A percentile compares a stretch with the other conserved stretches of the same genome.
Conservation (phyloP, 1,140 invertebrate genomes). For the Megathymus violae region DNA sequence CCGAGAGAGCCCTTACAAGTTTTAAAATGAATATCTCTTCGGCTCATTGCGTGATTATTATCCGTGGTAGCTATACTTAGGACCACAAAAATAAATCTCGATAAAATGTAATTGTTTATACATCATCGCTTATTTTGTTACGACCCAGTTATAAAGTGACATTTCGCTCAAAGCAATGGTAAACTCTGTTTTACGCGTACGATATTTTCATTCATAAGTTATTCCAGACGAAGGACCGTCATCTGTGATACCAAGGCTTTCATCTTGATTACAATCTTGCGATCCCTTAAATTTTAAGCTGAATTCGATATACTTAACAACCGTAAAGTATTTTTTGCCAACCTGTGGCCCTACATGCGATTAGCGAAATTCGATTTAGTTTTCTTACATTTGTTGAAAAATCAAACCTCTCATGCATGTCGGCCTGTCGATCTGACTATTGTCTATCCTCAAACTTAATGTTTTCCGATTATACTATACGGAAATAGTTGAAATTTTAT, state of each 20-base stretch:
- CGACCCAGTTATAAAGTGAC: background rate
- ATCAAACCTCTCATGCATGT: too few relatives aligned
- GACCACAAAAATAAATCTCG: background rate
- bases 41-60: conserved; percentile 29
- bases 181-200: background rate
- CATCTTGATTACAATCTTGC: conserved; percentile 26
- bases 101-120: background rate
- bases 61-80: background rate
- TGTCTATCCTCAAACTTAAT: too few relatives aligned
- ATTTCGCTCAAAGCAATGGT: conserved; percentile 1
- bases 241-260: conserved; percentile 20
- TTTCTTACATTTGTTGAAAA: too few relatives aligned
- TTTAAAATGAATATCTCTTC: conserved; percentile 37
- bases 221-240: background rate
- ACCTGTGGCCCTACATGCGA: conserved; percentile 11
- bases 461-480: too few relatives aligned
- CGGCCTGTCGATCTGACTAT: too few relatives aligned
- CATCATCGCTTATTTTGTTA: conserved; percentile 11
- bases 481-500: too few relatives aligned
- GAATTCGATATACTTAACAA: conserved; percentile 22
- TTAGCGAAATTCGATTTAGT: conserved; percentile 20
- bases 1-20: conserved; percentile 21
- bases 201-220: background rate
- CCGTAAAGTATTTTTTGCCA: conserved; percentile 17
- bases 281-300: conserved; percentile 24